Base-by-base conservation (phyloP, 2,797 vertebrate genomes). In the Poeciliopsis turneri region DNA sequence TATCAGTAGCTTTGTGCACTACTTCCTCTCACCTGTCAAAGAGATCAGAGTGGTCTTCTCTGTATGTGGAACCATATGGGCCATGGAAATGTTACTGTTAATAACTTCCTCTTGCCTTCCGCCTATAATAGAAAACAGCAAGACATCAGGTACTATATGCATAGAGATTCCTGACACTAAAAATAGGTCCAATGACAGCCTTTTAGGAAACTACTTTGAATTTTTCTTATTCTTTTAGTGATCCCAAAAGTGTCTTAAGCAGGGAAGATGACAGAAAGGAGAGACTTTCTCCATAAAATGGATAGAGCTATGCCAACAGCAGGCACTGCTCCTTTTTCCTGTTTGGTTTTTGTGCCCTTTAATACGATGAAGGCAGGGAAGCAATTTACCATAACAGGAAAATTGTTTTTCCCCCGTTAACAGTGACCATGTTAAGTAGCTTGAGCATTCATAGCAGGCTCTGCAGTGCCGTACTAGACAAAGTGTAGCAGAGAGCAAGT, bases 21-120 rank as follows among this genome's bases (percentile, higher is more conserved):
- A 33, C 30, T 61, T 61, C 16, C 30, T 61, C 59, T 93, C 91
- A 97, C 97, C 97, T 88, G 96, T 96, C 51, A 97, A 84, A 78
- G 88, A 95, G 86, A 98, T 95, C 53, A 80, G 92, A 51, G 97
- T 97, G 81, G 93, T 94, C 0, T 92, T 84, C 0, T 96, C 95
- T 0, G 97, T 95, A 80, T 94, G 90, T 30, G 97, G 97, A 79
- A 97, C 95, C 2, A 96, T 86, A 43, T 96, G 49, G 11, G 2
- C 92, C 0, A 86, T 87, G 23, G 95, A 79, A 66, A 96, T 87
- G 0, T 75, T 15, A 0, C 94, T 92, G 5, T 30, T 90, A 28
- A 98, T 18, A 0, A 28, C 57, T 84, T 92, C 91, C 20, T 81
- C 68, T 84, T 99, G 97, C 9, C 79, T 86, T 0, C 96, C 96